A percentile compares a stretch with the other conserved stretches of the same genome.
Evolutionary conservation across 2,888 invertebrate species (phyloP).

Genomic region (Eubasilissa splendida): DNA sequence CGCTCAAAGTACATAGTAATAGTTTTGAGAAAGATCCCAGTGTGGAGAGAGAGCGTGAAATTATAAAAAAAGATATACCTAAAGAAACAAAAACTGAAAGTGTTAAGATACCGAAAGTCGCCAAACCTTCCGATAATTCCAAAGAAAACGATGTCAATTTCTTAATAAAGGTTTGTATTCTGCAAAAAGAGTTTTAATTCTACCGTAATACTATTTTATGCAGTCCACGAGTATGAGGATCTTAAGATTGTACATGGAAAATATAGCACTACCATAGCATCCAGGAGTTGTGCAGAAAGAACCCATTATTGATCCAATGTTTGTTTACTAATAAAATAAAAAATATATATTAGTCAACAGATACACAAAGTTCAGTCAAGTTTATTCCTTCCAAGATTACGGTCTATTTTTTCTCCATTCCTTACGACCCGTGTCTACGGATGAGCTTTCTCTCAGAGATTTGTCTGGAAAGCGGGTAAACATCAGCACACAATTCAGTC

Average conservation of each 20-base stretch:
- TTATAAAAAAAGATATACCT: constrained; percentile 67
- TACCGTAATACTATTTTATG: background rate
- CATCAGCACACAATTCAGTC: too few relatives aligned
- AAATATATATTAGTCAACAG: background rate
- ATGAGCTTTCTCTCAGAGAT: too few relatives aligned
- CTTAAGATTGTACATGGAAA: too few relatives aligned
- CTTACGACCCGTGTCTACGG: too few relatives aligned
- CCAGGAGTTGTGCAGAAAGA: too few relatives aligned
- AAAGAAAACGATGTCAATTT: constrained; percentile 70
- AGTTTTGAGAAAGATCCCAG: constrained; percentile 73
- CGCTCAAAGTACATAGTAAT: constrained; percentile 70
- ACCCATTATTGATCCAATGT: too few relatives aligned
- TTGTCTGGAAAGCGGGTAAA: too few relatives aligned
- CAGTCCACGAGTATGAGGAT: background rate
- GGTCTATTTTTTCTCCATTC: too few relatives aligned
- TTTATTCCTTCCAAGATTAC: too few relatives aligned
- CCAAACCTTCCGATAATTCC: constrained; percentile 57
- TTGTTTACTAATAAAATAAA: background rate
- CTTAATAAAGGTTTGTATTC: constrained; percentile 68
- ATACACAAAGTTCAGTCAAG: too few relatives aligned
- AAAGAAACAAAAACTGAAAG: constrained; percentile 68
- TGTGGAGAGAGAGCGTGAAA: constrained; percentile 66
- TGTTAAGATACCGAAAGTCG: constrained; percentile 60
- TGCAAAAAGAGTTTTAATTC: background rate
- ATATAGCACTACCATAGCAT: too few relatives aligned